A percentile compares a stretch with the other conserved stretches of the same genome.
Evolutionary conservation across 2,113 vertebrate species (phyloP).

Genomic region (Catharus minimus): DNA sequence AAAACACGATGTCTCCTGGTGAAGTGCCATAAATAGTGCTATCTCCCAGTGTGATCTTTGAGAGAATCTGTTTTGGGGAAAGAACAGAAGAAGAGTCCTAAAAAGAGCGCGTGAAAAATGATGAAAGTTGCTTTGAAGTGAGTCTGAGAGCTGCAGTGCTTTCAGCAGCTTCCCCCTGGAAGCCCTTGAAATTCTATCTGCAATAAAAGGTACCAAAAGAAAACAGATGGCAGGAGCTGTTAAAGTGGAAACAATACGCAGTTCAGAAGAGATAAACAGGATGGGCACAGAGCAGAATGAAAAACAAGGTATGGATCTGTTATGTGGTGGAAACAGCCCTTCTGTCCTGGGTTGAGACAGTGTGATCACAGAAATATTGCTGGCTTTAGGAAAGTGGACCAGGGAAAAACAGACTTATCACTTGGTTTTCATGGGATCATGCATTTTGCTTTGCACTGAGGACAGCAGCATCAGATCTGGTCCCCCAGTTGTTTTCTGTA

Average conservation of each 20-base stretch:
- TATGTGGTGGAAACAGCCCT: not conserved
- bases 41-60: slow-evolving; percentile 75
- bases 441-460: not conserved
- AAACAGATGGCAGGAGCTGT: slow-evolving; percentile 73
- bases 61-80: slow-evolving; percentile 74
- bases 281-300: slow-evolving; percentile 17
- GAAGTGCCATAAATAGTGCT: slow-evolving; percentile 75
- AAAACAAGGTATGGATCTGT: slow-evolving; percentile 53
- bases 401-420: not conserved
- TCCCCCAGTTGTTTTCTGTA: not conserved
- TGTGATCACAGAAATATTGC: not conserved
- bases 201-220: slow-evolving; percentile 77
- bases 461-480: not conserved
- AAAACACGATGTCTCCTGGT: slow-evolving; percentile 64
- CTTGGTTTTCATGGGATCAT: not conserved
- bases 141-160: slow-evolving; percentile 57
- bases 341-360: not conserved
- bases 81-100: slow-evolving; percentile 70
- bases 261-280: slow-evolving; percentile 32
- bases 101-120: slow-evolving; percentile 76
- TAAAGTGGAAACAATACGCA: slow-evolving; percentile 63
- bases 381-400: not conserved
- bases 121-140: slow-evolving; percentile 82
- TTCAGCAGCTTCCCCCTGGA: slow-evolving; percentile 74
- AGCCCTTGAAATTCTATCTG: slow-evolving; percentile 79